These are phyloP conservation scores for Megalonaias nervosa DNA, from an alignment of 1,140 invertebrate genomes.

Conservation along the genomic window DNA sequence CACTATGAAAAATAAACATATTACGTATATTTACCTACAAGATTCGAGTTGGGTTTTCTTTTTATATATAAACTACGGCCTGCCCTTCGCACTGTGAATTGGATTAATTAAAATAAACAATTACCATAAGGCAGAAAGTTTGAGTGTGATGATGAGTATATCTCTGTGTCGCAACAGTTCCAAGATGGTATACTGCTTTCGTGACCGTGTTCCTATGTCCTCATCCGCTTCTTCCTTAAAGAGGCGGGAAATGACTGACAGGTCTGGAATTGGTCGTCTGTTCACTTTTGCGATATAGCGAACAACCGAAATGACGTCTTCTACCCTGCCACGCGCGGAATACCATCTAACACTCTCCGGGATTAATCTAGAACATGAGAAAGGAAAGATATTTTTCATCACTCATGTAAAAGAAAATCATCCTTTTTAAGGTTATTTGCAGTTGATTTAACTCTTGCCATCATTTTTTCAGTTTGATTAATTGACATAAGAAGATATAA, in stretches of 20 bases:
- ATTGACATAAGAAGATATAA: neutral
- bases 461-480: neutral
- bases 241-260: neutral
- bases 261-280: conserved; percentile 1
- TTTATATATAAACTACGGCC: too few species aligned
- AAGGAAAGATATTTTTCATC: neutral
- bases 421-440: neutral
- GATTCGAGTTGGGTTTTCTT: too few species aligned
- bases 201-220: neutral
- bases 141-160: neutral
- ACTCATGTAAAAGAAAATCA: neutral
- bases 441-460: neutral
- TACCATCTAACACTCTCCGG: conserved; percentile 25
- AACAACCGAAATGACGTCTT: conserved; percentile 17
- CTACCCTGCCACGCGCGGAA: conserved; percentile 9
- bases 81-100: too few species aligned
- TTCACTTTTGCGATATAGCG: conserved; percentile 7
- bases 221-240: neutral
- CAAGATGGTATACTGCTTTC: conserved; percentile 16
- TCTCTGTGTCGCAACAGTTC: conserved; percentile 1
- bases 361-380: conserved; percentile 8
- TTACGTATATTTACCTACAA: too few species aligned
- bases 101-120: neutral
- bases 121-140: conserved; percentile 10
- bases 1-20: too few species aligned